Evolutionary conservation across 2,113 vertebrate species (phyloP).

Genomic region (Cercopithecus mona): DNA sequence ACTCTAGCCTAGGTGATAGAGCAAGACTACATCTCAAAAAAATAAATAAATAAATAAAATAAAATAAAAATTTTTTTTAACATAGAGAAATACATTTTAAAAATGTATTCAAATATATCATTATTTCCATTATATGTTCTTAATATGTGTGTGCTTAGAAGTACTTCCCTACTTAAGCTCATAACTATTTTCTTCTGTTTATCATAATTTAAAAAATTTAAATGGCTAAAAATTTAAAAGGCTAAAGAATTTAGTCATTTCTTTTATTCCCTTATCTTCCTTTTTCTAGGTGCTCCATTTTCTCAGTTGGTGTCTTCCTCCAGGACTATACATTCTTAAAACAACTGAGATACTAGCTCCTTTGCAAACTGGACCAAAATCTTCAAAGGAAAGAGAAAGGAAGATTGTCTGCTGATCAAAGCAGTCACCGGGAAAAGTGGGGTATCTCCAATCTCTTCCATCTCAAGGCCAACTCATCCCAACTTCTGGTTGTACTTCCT

Average conservation of each 20-base stretch:
- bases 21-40: too few species aligned
- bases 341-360: background rate
- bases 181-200: constrained; percentile 8
- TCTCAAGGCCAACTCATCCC: background rate
- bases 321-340: background rate
- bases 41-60: too few species aligned
- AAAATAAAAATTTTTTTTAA: background rate
- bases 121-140: background rate
- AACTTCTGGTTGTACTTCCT: background rate
- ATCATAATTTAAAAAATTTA: background rate
- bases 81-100: background rate
- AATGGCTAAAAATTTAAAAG: too few species aligned
- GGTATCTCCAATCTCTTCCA: background rate
- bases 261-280: background rate
- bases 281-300: background rate
- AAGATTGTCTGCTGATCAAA: background rate
- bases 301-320: background rate
- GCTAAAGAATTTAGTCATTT: background rate
- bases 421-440: background rate
- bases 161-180: background rate
- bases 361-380: background rate
- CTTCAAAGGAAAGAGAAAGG: constrained; percentile 1
- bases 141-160: background rate
- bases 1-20: too few species aligned
- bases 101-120: background rate